phyloP scores from a whole-genome alignment of 2,113 vertebrate species.

The Regulus satrapa region DNA sequence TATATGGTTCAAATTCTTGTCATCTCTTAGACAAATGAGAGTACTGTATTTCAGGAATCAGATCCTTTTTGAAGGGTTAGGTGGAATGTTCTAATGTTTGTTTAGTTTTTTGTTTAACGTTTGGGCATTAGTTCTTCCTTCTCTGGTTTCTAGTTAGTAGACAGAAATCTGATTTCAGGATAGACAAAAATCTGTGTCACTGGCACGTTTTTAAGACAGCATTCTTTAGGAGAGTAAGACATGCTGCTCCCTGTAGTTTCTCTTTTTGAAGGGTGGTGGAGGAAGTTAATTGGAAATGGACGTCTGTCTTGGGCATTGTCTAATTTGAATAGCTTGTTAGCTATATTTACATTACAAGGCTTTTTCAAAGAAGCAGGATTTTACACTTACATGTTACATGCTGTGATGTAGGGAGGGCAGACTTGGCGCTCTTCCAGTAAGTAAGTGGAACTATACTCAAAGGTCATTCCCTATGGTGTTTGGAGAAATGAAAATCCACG shows the following conservation, averaged over 20 bases:
- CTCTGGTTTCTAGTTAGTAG: not conserved
- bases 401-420: not conserved
- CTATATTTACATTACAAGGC: not conserved
- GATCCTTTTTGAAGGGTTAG: not conserved
- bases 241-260: not conserved
- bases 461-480: not conserved
- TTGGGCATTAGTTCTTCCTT: not conserved
- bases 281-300: not conserved
- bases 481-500: not conserved
- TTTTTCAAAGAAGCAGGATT: not conserved
- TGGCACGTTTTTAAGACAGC: not conserved
- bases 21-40: not conserved
- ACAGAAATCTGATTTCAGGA: not conserved
- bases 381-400: not conserved
- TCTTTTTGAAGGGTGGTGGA: not conserved
- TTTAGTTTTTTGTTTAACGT: not conserved
- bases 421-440: not conserved
- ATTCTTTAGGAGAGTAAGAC: not conserved
- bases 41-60: not conserved
- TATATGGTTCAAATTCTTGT: not conserved
- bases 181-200: not conserved
- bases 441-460: not conserved
- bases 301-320: not conserved
- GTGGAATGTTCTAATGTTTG: not conserved
- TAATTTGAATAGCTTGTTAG: not conserved